A percentile compares a stretch with the other conserved stretches of the same genome.
These are phyloP conservation scores for Drepana falcataria DNA, from an alignment of 2,888 invertebrate species.

Conservation along the genomic window DNA sequence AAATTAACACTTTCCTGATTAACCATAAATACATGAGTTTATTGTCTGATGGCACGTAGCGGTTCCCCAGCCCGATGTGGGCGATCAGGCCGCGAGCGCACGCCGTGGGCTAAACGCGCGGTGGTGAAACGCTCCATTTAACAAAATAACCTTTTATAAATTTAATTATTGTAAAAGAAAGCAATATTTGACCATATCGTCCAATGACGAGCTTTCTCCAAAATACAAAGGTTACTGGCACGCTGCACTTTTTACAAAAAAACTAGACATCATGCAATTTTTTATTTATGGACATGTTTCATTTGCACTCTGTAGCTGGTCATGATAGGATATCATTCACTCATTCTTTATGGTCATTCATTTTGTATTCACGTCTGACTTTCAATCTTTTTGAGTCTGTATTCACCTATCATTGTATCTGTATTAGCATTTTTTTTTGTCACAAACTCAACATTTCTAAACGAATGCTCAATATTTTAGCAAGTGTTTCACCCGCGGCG, in stretches of 20 bases:
- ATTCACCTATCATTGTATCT: too few species aligned
- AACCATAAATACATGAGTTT: neutral
- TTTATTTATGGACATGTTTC: neutral
- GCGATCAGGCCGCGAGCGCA: conserved; percentile 8
- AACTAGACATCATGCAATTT: conserved; percentile 13
- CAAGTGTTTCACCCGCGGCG: conserved; percentile 55
- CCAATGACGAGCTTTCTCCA: conserved; percentile 13
- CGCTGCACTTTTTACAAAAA: conserved; percentile 10
- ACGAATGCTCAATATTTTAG: neutral
- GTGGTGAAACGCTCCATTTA: conserved; percentile 40
- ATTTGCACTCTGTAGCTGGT: neutral
- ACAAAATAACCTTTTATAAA: conserved; percentile 8
- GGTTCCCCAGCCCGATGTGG: conserved; percentile 17
- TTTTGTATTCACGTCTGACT: too few species aligned
- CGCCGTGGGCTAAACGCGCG: conserved; percentile 39
- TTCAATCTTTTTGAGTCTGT: too few species aligned
- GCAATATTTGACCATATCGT: conserved; percentile 8
- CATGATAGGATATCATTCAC: neutral
- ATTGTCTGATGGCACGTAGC: conserved; percentile 12
- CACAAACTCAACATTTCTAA: too few species aligned
- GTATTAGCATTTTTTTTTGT: too few species aligned
- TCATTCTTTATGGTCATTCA: too few species aligned
- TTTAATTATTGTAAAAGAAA: conserved; percentile 18
- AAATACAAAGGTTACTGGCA: conserved; percentile 12
- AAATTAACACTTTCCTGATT: neutral